Evolutionary conservation across 1,140 invertebrate species (phyloP).

Genomic region (Oppia nitens): DNA sequence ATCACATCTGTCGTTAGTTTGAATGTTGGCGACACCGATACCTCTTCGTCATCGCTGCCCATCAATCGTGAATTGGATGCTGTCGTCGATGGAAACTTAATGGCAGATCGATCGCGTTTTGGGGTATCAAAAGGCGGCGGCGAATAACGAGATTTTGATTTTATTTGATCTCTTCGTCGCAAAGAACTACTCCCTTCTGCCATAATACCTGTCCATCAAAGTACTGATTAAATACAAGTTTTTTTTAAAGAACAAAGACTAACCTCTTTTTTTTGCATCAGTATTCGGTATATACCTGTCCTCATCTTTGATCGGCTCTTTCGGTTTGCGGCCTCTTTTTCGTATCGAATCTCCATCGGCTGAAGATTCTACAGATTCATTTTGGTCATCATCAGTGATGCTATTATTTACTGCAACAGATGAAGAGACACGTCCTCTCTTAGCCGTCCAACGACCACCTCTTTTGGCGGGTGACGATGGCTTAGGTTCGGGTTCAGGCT

Average conservation of each 20-base stretch:
- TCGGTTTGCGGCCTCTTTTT: constrained; percentile 9
- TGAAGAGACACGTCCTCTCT: too few relatives aligned
- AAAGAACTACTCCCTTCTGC: not conserved
- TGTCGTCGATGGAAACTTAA: constrained; percentile 1
- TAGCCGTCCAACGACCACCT: too few relatives aligned
- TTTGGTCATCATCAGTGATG: not conserved
- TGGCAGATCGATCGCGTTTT: not conserved
- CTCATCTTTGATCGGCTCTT: not conserved
- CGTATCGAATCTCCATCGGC: not conserved
- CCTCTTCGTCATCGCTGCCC: not conserved
- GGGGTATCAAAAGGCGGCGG: constrained; percentile 5
- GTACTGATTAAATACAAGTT: not conserved
- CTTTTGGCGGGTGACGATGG: too few relatives aligned
- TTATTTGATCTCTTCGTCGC: constrained; percentile 11
- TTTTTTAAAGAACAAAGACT: not conserved
- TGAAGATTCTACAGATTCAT: not conserved
- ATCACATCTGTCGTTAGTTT: not conserved
- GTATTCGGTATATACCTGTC: not conserved
- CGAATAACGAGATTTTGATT: constrained; percentile 10
- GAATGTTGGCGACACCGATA: not conserved
- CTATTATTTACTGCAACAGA: too few relatives aligned
- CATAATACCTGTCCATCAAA: not conserved
- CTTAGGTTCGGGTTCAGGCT: too few relatives aligned
- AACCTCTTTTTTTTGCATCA: constrained; percentile 3
- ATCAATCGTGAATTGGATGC: not conserved